phyloP scores from a whole-genome alignment of 1,140 invertebrate genomes.

The Procambarus clarkii region DNA sequence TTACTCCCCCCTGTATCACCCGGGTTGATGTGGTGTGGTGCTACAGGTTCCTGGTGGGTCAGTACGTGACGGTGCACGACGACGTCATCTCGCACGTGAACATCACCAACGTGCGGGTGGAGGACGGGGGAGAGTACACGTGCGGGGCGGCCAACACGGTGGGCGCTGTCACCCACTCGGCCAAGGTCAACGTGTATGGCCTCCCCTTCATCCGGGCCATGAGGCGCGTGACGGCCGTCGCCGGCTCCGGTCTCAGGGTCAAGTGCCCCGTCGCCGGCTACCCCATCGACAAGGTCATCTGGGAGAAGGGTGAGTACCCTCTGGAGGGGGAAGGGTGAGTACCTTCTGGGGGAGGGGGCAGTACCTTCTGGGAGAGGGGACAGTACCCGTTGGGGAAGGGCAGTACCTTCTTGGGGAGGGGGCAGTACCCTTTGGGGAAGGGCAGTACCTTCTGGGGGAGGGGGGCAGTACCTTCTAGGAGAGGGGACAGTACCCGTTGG shows the following conservation, averaged over 20 bases:
- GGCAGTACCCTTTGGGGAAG: no score
- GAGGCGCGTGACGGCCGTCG: conserved; percentile 77
- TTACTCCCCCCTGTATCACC: background rate
- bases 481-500: no score
- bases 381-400: no score
- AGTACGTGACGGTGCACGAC: conserved; percentile 92
- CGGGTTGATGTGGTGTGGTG: no score
- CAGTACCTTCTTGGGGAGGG: no score
- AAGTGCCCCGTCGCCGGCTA: conserved; percentile 77
- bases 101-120: conserved; percentile 89
- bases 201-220: conserved; percentile 75
- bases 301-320: conserved; percentile 77
- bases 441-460: no score
- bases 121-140: conserved; percentile 94
- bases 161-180: conserved; percentile 84
- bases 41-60: conserved; percentile 88
- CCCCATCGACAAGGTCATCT: conserved; percentile 77
- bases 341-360: no score
- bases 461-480: no score
- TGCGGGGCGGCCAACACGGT: conserved; percentile 91
- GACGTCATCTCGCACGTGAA: conserved; percentile 96
- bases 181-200: conserved; percentile 90
- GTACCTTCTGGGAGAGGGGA: no score
- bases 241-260: conserved; percentile 75
- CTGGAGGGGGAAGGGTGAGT: no score